These are phyloP conservation scores for Falco berigora DNA, from an alignment of 2,797 vertebrate genomes.

Conservation along the genomic window DNA sequence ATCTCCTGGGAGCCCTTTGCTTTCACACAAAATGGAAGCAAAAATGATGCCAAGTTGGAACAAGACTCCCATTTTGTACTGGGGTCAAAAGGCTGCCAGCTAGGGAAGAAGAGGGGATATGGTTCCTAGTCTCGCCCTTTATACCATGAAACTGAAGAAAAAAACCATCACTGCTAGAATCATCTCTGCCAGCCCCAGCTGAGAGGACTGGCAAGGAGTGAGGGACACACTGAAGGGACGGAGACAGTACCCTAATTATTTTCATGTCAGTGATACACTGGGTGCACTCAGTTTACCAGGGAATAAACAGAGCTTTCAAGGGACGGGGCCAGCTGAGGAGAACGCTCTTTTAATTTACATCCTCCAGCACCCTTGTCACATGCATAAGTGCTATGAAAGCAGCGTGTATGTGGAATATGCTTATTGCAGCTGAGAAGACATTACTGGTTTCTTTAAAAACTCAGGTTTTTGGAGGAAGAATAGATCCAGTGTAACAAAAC, in stretches of 20 bases:
- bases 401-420: neutral
- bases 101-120: neutral
- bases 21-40: neutral
- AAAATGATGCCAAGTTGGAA: neutral
- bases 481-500: neutral
- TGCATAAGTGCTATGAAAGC: neutral
- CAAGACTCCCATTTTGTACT: neutral
- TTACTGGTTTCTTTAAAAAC: neutral
- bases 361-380: neutral
- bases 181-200: constrained; percentile 41
- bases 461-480: neutral
- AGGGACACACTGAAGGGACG: neutral
- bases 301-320: constrained; percentile 46
- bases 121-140: constrained; percentile 22
- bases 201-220: neutral
- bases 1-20: neutral
- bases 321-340: neutral
- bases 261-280: neutral
- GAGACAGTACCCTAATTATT: constrained; percentile 35
- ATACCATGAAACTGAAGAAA: neutral
- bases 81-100: neutral
- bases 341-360: constrained; percentile 33
- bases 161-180: neutral
- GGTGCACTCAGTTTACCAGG: neutral
- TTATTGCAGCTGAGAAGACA: neutral